Conservation (phyloP, 2,113 vertebrate species). For the Heteronetta atricapilla region DNA sequence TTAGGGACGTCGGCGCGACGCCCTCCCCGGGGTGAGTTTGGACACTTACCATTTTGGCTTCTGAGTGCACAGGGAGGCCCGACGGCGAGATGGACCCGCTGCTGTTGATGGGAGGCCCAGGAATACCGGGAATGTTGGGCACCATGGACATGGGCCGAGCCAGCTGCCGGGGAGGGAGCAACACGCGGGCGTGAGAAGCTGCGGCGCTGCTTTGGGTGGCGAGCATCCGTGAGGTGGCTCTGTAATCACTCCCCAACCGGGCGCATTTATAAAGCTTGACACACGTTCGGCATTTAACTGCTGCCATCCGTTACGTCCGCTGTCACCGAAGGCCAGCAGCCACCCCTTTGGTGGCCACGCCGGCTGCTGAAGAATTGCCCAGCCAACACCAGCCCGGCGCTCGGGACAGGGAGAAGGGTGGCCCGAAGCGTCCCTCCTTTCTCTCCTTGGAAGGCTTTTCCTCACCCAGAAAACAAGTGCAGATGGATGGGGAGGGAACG, state of each 20-base stretch:
- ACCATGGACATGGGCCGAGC: conserved; percentile 92
- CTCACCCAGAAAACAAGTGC: rapidly evolving
- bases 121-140: conserved; percentile 97
- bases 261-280: neutral
- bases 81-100: conserved; percentile 91
- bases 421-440: neutral
- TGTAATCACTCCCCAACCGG: neutral
- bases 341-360: neutral
- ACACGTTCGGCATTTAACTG: rapidly evolving
- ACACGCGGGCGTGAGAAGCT: neutral
- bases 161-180: conserved; percentile 76
- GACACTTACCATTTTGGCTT: conserved; percentile 94
- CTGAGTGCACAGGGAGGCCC: conserved; percentile 86
- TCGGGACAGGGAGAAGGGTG: neutral
- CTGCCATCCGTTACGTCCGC: rapidly evolving
- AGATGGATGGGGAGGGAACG: neutral
- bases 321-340: neutral
- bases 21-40: rapidly evolving
- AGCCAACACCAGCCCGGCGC: neutral
- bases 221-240: neutral
- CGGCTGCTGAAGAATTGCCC: neutral
- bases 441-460: neutral
- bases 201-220: neutral
- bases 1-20: neutral
- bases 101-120: conserved; percentile 90